Evolutionary conservation across 2,797 vertebrate species (phyloP).

Genomic region (Oreonectes daqikongensis): DNA sequence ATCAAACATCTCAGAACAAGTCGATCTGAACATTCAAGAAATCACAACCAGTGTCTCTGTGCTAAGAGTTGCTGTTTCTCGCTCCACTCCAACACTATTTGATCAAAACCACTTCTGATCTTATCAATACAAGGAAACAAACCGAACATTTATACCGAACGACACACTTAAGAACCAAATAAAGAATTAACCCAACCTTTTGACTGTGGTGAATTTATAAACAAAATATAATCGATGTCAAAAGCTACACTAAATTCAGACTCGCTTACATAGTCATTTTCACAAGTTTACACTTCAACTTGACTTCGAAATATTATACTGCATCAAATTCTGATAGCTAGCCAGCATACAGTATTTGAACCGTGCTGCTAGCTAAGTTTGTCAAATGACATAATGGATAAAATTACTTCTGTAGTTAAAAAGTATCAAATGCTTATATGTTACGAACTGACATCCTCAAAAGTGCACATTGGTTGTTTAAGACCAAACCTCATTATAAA

Average conservation of each 20-base stretch:
- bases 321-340: not conserved
- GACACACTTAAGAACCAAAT: not conserved
- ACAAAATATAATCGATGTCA: not conserved
- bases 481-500: constrained; percentile 19
- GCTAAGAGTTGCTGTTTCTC: not conserved
- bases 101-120: constrained; percentile 23
- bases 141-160: not conserved
- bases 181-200: not conserved
- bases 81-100: constrained; percentile 10
- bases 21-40: constrained; percentile 37
- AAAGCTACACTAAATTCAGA: constrained; percentile 3
- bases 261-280: not conserved
- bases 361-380: not conserved
- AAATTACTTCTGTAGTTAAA: not conserved
- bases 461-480: constrained; percentile 25
- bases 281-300: not conserved
- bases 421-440: not conserved
- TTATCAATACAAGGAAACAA: constrained; percentile 1
- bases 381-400: not conserved
- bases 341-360: not conserved
- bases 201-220: not conserved
- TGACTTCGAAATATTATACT: not conserved
- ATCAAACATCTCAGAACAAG: constrained; percentile 8
- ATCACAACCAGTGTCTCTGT: constrained; percentile 40
- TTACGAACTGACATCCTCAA: not conserved